These are phyloP conservation scores for Limonius californicus DNA, from an alignment of 1,140 invertebrate genomes.

Conservation along the genomic window DNA sequence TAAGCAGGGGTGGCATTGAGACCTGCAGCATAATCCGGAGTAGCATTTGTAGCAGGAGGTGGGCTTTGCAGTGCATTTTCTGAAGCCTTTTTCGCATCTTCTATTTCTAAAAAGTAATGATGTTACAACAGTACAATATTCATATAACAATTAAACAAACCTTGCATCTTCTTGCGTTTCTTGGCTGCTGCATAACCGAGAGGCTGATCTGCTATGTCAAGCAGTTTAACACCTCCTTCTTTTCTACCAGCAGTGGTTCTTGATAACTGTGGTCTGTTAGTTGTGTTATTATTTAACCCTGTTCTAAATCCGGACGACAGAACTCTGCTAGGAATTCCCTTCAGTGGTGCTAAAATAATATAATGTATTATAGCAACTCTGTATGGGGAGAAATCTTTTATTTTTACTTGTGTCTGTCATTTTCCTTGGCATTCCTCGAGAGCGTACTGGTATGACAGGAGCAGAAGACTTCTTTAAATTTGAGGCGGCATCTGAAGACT, in stretches of 20 bases:
- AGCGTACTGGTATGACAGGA: constrained; percentile 85
- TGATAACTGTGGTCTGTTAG: constrained; percentile 48
- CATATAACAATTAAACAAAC: too few relatives aligned
- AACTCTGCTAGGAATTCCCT: constrained; percentile 82
- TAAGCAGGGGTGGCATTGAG: constrained; percentile 52
- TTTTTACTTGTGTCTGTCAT: constrained; percentile 89
- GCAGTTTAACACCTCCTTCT: constrained; percentile 86
- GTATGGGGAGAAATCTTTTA: too few relatives aligned
- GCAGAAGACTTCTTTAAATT: constrained; percentile 86
- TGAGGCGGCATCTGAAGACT: constrained; percentile 82
- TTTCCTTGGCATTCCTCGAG: constrained; percentile 91
- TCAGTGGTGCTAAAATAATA: constrained; percentile 69
- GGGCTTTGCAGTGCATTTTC: constrained; percentile 53
- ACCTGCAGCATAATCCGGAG: constrained; percentile 50
- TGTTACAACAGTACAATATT: not conserved
- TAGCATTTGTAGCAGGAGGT: constrained; percentile 46
- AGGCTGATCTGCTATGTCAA: constrained; percentile 92
- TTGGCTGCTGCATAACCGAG: constrained; percentile 59
- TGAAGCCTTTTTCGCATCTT: constrained; percentile 70
- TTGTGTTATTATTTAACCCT: constrained; percentile 50
- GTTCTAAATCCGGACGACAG: constrained; percentile 62
- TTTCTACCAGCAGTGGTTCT: constrained; percentile 61
- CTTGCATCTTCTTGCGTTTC: constrained; percentile 56
- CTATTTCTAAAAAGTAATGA: constrained; percentile 70
- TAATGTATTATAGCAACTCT: too few relatives aligned